Evolutionary conservation across 2,888 invertebrate species (phyloP).

Genomic region (Paralinhomoeus sp.): DNA sequence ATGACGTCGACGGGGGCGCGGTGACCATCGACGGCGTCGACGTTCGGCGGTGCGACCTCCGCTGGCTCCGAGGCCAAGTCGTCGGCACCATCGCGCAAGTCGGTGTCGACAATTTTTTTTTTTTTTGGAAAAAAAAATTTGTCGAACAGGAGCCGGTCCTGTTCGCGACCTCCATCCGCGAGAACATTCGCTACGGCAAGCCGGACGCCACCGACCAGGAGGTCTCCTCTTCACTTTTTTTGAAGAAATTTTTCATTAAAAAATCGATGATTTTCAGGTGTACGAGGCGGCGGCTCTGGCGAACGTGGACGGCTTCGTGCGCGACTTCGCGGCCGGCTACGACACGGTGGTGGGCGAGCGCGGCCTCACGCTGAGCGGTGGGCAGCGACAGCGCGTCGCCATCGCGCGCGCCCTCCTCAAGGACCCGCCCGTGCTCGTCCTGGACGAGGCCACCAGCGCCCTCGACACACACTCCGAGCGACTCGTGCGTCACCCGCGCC

Average conservation of each 20-base stretch:
- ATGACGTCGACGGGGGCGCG: conserved; percentile 48
- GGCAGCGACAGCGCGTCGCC: too few relatives aligned
- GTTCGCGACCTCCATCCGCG: conserved; percentile 66
- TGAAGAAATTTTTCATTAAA: neutral
- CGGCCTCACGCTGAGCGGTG: too few relatives aligned
- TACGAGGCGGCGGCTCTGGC: conserved; percentile 56
- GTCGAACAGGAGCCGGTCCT: conserved; percentile 52
- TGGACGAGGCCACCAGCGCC: too few relatives aligned
- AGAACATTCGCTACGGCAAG: conserved; percentile 73
- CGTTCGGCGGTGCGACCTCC: conserved; percentile 45
- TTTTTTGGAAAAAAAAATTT: neutral
- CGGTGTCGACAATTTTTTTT: neutral
- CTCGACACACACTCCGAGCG: too few relatives aligned
- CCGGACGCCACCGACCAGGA: conserved; percentile 35
- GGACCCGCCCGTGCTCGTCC: too few relatives aligned
- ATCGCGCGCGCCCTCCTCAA: too few relatives aligned
- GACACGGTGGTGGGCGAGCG: too few relatives aligned
- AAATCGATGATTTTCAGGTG: conserved; percentile 25
- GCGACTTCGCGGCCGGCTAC: conserved; percentile 56
- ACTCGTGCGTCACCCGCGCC: too few relatives aligned
- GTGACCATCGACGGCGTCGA: conserved; percentile 54
- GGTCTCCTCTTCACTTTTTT: too few relatives aligned
- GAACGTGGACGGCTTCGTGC: conserved; percentile 74
- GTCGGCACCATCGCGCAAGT: conserved; percentile 66
- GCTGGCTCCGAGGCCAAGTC: conserved; percentile 59